Base-by-base conservation (phyloP, 2,797 vertebrate genomes). In the Rachycentron canadum region DNA sequence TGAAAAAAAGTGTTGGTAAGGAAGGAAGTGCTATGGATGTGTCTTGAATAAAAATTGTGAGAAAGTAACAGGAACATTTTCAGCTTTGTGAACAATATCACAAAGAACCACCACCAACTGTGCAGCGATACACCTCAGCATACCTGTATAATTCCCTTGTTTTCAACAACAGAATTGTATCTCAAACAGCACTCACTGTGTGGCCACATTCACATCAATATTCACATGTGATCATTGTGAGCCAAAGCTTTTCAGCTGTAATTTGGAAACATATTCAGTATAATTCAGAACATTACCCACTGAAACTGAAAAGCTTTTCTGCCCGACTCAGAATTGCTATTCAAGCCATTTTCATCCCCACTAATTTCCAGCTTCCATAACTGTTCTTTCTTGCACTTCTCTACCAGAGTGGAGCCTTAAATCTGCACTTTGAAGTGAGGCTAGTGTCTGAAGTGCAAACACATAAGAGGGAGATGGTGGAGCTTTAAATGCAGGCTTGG, bases 371-470 rank as follows among this genome's bases (percentile, higher is more conserved):
- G 65, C 81, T 62, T 80, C 73, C 61, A 64, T 83, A 83, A 73
- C 40, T 63, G 41, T 45, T 87, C 67, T 73, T 19, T 9, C 56
- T 68, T 76, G 13, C 62, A 58, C 60, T 84, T 77, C 56, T 21
- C 70, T 17, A 74, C 69, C 81, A 67, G 73, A 80, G 75, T 61
- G 75, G 59, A 84, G 83, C 76, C 78, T 87, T 84, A 88, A 86
- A 88, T 85, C 80, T 79, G 67, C 60, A 66, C 89, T 92, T 92
- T 92, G 81, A 92, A 89, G 90, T 91, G 69, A 76, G 70, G 70
- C 85, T 81, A 23, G 73, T 38, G 21, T 91, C 70, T 87, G 85
- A 89, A 86, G 83, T 90, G 77, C 10, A 65, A 86, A 89, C 83
- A 64, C 64, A 78, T 82, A 69, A 65, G 62, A 63, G 69, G 55